phyloP scores from a whole-genome alignment of 2,888 invertebrate genomes.

The Carabus problematicus region DNA sequence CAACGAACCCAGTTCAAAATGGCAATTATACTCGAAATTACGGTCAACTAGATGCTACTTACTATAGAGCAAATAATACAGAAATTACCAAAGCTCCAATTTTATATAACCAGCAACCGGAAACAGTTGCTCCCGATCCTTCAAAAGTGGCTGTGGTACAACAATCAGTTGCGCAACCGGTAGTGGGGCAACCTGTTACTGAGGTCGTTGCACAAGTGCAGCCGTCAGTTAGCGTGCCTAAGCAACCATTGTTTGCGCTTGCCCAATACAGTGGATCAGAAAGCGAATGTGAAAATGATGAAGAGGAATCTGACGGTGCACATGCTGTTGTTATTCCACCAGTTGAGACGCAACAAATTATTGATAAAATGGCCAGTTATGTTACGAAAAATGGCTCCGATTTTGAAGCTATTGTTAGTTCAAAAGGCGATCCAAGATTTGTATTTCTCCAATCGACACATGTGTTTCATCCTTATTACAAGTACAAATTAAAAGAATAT shows the following conservation, averaged over 20 bases:
- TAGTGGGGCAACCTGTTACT: not conserved
- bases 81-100: slow-evolving; percentile 27
- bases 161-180: not conserved
- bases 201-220: no score
- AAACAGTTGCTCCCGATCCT: not conserved
- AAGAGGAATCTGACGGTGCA: slow-evolving; percentile 54
- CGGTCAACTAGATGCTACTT: not conserved
- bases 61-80: not conserved
- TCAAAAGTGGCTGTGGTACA: not conserved
- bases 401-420: slow-evolving; percentile 87
- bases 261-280: slow-evolving; percentile 52
- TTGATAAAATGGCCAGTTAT: slow-evolving; percentile 96
- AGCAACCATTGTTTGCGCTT: slow-evolving; percentile 46
- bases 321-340: slow-evolving; percentile 71
- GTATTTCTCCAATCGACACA: slow-evolving; percentile 82
- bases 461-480: slow-evolving; percentile 83
- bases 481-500: slow-evolving; percentile 66
- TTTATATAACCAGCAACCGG: slow-evolving; percentile 8
- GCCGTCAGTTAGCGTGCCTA: not conserved
- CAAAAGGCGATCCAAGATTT: slow-evolving; percentile 86
- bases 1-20: not conserved
- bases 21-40: not conserved
- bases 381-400: slow-evolving; percentile 94
- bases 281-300: slow-evolving; percentile 45
- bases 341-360: slow-evolving; percentile 82